Conservation (phyloP, 2,113 vertebrate species). For the Gambusia holbrooki region DNA sequence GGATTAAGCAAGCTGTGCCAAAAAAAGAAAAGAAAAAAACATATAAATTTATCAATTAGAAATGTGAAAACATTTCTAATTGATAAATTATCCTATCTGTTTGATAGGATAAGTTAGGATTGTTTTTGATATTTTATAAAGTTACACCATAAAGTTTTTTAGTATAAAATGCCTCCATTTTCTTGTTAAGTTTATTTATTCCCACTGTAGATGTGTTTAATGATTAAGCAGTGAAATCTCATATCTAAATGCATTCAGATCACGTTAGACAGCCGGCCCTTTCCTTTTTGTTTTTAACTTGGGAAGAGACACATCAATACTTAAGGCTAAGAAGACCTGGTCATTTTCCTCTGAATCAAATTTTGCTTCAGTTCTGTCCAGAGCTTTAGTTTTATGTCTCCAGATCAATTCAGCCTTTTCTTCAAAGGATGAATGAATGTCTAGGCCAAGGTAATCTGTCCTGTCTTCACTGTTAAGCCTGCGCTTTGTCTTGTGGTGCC, state of each 20-base stretch:
- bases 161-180: neutral
- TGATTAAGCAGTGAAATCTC: constrained; percentile 9
- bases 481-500: constrained; percentile 57
- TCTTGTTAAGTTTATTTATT: neutral
- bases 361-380: constrained; percentile 34
- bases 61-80: too few species aligned
- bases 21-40: too few species aligned
- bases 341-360: constrained; percentile 37
- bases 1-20: too few species aligned
- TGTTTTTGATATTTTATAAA: too few species aligned
- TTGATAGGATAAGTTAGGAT: too few species aligned
- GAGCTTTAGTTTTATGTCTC: constrained; percentile 56
- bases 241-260: constrained; percentile 19
- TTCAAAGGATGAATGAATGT: constrained; percentile 61
- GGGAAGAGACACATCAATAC: constrained; percentile 19
- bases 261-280: constrained; percentile 11
- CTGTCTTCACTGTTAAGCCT: constrained; percentile 55
- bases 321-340: constrained; percentile 29
- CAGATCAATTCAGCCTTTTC: constrained; percentile 58
- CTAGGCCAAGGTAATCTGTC: constrained; percentile 45
- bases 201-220: neutral
- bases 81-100: too few species aligned
- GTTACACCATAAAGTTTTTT: too few species aligned
- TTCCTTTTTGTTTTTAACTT: constrained; percentile 47
- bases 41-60: too few species aligned